phyloP scores from a whole-genome alignment of 2,113 vertebrate species.

The Nestor notabilis region DNA sequence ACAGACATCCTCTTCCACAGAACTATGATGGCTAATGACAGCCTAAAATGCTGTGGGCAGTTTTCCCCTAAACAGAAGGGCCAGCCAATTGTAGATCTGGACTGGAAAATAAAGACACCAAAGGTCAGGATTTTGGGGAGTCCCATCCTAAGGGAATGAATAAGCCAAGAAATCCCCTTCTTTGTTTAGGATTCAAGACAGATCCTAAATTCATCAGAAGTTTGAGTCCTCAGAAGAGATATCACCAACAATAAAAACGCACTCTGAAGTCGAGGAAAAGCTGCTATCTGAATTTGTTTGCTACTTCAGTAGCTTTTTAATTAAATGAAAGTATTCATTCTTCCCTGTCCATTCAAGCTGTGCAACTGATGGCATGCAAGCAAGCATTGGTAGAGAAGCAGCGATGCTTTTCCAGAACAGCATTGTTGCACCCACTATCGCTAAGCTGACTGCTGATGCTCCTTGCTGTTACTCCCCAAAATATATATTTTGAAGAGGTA shows the following conservation, averaged over 20 bases:
- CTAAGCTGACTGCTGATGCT: neutral
- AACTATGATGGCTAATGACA: neutral
- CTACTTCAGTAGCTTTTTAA: conserved; percentile 19
- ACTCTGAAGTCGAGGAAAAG: neutral
- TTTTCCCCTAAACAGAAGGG: neutral
- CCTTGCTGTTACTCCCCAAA: neutral
- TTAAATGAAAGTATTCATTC: conserved; percentile 20
- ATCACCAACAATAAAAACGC: neutral
- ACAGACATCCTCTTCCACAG: neutral
- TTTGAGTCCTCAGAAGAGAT: neutral
- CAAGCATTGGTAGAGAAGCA: neutral
- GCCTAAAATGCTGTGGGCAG: neutral
- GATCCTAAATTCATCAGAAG: neutral
- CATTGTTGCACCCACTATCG: neutral
- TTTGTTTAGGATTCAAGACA: neutral
- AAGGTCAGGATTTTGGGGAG: neutral
- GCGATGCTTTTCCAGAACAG: neutral
- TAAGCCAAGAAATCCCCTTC: neutral
- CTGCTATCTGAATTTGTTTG: neutral
- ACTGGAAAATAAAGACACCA: neutral
- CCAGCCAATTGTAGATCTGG: neutral
- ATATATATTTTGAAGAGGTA: neutral
- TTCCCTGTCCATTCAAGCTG: neutral
- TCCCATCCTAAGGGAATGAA: neutral
- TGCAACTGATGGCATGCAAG: neutral